Percentiles rank a stretch among this genome's conserved stretches.
phyloP scores from a whole-genome alignment of 2,888 invertebrate genomes.

The Eutolmus rufibarbis region DNA sequence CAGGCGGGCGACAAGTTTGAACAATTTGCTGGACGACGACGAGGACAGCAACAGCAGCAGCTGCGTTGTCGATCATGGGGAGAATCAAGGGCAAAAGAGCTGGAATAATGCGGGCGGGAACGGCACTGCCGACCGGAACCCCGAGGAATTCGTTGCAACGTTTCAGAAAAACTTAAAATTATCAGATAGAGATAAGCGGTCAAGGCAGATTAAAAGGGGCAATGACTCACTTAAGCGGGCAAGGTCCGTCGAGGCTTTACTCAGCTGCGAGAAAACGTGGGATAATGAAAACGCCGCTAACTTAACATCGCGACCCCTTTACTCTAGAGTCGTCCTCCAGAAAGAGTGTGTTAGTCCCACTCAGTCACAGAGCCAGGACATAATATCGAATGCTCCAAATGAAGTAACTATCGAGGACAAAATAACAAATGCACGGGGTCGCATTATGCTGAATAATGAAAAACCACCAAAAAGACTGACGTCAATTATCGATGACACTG shows the following conservation, averaged over 20 bases:
- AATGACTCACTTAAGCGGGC: conserved; percentile 80
- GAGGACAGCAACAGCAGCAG: conserved; percentile 57
- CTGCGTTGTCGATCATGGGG: conserved; percentile 48
- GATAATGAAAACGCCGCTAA: conserved; percentile 47
- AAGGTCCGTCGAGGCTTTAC: conserved; percentile 83
- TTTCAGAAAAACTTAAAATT: conserved; percentile 46
- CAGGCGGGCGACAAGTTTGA: conserved; percentile 83
- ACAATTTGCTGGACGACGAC: conserved; percentile 81
- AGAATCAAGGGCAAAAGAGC: background rate
- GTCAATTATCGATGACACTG: conserved; percentile 74
- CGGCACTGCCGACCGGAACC: background rate
- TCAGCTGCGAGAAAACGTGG: conserved; percentile 69
- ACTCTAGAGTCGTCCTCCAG: background rate
- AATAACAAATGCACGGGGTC: conserved; percentile 61
- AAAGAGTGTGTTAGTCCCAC: background rate
- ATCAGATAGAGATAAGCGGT: conserved; percentile 43
- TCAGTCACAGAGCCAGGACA: background rate
- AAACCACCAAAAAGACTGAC: conserved; percentile 67
- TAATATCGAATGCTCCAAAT: background rate
- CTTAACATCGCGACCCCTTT: background rate
- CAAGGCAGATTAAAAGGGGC: conserved; percentile 66
- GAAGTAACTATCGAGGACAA: conserved; percentile 62
- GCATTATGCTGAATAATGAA: conserved; percentile 61
- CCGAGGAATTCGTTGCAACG: conserved; percentile 44
- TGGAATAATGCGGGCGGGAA: background rate